phyloP scores from a whole-genome alignment of 1,140 invertebrate species.

The Drosophila mauritiana region DNA sequence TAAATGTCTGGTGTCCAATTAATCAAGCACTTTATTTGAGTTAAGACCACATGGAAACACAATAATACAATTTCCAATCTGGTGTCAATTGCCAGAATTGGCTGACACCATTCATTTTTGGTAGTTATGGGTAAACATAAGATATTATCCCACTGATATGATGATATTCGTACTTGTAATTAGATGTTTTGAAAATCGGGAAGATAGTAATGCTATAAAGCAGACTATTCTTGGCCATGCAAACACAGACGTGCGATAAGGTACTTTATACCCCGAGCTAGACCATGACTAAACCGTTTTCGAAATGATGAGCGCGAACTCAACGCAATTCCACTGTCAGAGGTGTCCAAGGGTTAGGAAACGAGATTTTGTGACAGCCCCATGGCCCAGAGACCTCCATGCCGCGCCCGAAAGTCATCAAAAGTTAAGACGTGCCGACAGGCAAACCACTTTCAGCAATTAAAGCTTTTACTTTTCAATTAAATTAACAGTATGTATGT shows the following conservation, averaged over 20 bases:
- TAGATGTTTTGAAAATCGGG: neutral
- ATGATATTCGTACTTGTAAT: no score
- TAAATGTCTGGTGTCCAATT: conserved; percentile 6
- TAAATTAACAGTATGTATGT: conserved; percentile 48
- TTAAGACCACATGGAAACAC: neutral
- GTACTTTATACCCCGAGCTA: neutral
- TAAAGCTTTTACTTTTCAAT: conserved; percentile 61
- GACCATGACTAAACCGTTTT: conserved; percentile 4
- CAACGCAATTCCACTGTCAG: neutral
- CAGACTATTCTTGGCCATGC: neutral
- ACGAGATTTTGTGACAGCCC: conserved; percentile 9
- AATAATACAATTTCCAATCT: neutral
- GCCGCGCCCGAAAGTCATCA: conserved; percentile 19
- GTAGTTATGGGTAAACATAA: neutral
- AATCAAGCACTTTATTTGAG: conserved; percentile 9
- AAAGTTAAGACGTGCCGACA: conserved; percentile 32
- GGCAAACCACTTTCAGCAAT: conserved; percentile 58
- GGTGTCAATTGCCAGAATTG: neutral
- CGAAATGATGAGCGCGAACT: neutral
- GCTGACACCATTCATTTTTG: conserved; percentile 1
- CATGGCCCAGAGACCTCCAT: conserved; percentile 4
- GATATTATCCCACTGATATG: no score
- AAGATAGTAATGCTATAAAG: conserved; percentile 2
- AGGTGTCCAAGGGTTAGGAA: conserved; percentile 12
- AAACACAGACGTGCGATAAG: conserved; percentile 13